phyloP scores from a whole-genome alignment of 2,113 vertebrate species.

The Butastur rufipennis region DNA sequence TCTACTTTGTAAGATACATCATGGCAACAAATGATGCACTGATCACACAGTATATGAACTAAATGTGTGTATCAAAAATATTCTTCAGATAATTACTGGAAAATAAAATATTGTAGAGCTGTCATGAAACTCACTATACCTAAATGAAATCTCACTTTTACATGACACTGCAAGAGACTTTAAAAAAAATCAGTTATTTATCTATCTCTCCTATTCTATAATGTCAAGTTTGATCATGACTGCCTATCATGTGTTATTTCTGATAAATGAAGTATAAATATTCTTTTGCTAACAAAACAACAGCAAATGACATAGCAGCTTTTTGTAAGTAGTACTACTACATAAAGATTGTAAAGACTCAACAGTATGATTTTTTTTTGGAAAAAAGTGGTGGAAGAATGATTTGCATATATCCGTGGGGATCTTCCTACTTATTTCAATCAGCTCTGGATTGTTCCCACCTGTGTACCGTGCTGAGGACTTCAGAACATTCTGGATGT shows the following conservation, averaged over 20 bases:
- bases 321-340: not conserved
- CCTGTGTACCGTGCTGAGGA: not conserved
- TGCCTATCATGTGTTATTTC: not conserved
- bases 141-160: constrained; percentile 73
- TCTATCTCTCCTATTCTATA: constrained; percentile 58
- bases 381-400: not conserved
- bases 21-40: not conserved
- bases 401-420: not conserved
- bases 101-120: constrained; percentile 43
- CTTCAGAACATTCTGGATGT: not conserved
- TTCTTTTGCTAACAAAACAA: not conserved
- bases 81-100: constrained; percentile 21
- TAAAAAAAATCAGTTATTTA: constrained; percentile 72
- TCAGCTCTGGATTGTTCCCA: not conserved
- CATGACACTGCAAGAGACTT: constrained; percentile 56
- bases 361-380: not conserved
- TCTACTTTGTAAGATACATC: not conserved
- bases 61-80: not conserved
- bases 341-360: not conserved
- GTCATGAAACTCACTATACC: constrained; percentile 28
- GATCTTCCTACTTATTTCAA: not conserved
- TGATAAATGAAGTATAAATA: not conserved
- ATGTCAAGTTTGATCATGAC: constrained; percentile 60
- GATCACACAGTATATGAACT: not conserved
- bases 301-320: not conserved